These are phyloP conservation scores for Murina feae DNA, from an alignment of 2,113 vertebrate species.

Conservation along the genomic window DNA sequence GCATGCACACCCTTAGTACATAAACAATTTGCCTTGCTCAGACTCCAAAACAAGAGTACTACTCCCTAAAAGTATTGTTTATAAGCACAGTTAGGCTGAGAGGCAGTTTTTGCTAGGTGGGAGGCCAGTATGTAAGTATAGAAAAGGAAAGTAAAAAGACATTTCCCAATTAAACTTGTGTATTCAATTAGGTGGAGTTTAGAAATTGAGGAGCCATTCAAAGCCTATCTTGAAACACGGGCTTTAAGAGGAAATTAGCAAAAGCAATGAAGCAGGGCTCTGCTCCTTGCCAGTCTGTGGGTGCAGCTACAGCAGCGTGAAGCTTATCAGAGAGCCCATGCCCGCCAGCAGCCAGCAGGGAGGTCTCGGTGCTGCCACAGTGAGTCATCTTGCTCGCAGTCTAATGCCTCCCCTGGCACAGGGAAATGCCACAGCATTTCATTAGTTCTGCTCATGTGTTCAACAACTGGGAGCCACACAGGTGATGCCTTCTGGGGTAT, in stretches of 20 bases:
- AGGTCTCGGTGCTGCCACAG: rapidly evolving
- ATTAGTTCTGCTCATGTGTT: neutral
- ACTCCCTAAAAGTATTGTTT: neutral
- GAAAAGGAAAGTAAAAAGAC: neutral
- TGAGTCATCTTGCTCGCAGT: constrained; percentile 14
- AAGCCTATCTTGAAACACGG: neutral
- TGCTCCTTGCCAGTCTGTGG: neutral
- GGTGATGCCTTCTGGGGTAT: neutral
- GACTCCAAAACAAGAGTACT: neutral
- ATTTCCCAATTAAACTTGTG: neutral
- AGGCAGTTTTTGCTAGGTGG: neutral
- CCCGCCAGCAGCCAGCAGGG: neutral
- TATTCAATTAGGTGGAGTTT: neutral
- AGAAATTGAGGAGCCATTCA: neutral
- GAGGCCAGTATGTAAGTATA: neutral
- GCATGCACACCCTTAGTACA: neutral
- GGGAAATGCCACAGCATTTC: constrained; percentile 12
- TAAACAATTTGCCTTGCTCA: neutral
- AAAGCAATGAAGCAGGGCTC: neutral
- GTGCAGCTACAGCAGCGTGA: neutral
- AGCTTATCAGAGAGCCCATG: neutral
- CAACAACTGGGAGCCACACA: neutral
- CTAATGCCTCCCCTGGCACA: neutral
- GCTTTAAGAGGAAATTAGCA: neutral
- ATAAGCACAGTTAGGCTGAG: neutral